These are phyloP conservation scores for Seriola quinqueradiata DNA, from an alignment of 2,113 vertebrate genomes.

Conservation along the genomic window DNA sequence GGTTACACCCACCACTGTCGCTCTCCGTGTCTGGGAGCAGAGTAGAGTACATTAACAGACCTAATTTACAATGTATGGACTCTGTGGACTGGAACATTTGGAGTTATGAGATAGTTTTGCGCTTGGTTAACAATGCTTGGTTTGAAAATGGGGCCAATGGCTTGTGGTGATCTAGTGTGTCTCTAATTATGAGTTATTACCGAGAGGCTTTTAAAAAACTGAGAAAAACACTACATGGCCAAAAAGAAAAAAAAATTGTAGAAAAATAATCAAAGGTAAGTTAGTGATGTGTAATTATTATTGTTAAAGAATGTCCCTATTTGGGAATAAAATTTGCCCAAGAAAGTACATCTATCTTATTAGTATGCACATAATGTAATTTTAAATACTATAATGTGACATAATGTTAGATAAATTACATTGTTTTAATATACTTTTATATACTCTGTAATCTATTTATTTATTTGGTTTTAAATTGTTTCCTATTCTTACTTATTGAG, in stretches of 20 bases:
- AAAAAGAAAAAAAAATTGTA: conserved; percentile 1
- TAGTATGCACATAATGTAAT: not conserved
- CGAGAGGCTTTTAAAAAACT: conserved; percentile 50
- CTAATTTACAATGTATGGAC: conserved; percentile 83
- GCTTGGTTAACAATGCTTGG: conserved; percentile 80
- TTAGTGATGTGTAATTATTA: conserved; percentile 1
- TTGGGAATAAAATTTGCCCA: too few species aligned
- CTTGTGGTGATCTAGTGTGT: conserved; percentile 59
- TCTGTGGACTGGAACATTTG: conserved; percentile 76
- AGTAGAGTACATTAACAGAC: conserved; percentile 76
- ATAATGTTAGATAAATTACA: not conserved
- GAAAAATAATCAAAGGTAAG: conserved; percentile 1
- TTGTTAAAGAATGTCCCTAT: too few species aligned
- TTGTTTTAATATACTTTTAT: not conserved
- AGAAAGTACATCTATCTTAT: not conserved
- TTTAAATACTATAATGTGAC: not conserved
- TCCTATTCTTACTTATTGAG: not conserved
- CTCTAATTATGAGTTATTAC: conserved; percentile 75
- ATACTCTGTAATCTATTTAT: not conserved
- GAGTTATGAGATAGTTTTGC: conserved; percentile 79
- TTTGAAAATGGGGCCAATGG: conserved; percentile 59
- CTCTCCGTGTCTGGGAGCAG: conserved; percentile 59
- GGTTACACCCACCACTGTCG: conserved; percentile 67
- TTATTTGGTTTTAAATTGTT: not conserved
- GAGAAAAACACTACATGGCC: conserved; percentile 46